Base-by-base conservation (phyloP, 35 echinoderm and acorn worm species). In the Lytechinus variegatus region DNA sequence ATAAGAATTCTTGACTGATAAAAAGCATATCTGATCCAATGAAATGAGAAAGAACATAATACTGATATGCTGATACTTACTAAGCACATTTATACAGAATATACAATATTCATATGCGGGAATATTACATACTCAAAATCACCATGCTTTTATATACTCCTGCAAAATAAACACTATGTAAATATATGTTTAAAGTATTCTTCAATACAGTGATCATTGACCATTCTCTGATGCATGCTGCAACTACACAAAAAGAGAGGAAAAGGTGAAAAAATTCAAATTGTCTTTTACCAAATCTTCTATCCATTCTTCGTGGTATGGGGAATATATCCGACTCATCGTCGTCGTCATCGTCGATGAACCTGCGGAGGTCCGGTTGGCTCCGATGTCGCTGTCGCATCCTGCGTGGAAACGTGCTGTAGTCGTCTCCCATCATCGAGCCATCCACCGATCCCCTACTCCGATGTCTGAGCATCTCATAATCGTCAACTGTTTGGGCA, bases 301-400 rank as follows among this genome's bases (percentile, higher is more conserved):
- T 72, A 90, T 94, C 96, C 55, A 92, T 97, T 52, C 96, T 95
- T 44, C 94, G 95, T 87, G 96, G 96, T 86, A 97, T 97, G 24
- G 96, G 96, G 86, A 97, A 97, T 86, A 97, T 95, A 29, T 97
- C 96, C 7, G 89, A 95, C 56, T 95, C 96, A 54, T 96, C 92
- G 3, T 96, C 94, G 3, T 89, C 93, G n/a, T 94, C 56, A 9
- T 89, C 66, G 53, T 95, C 44, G 52, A 52, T 61, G 55, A 95
- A 56, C 27, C 94, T 86, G 86, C 57, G 86, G 54, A 93, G 52
- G 33, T 96, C 96, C 29, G 94, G 91, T 6, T 95, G 94, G 87
- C 93, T 96, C 56, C 96, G 87, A 52, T 95, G 93, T 27, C 95
- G 24, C 52, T 91, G 94, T 2, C 94, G 91, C 61, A 94, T 96